These are phyloP conservation scores for Whitmania pigra DNA, from an alignment of 1,140 invertebrate species.

Conservation along the genomic window DNA sequence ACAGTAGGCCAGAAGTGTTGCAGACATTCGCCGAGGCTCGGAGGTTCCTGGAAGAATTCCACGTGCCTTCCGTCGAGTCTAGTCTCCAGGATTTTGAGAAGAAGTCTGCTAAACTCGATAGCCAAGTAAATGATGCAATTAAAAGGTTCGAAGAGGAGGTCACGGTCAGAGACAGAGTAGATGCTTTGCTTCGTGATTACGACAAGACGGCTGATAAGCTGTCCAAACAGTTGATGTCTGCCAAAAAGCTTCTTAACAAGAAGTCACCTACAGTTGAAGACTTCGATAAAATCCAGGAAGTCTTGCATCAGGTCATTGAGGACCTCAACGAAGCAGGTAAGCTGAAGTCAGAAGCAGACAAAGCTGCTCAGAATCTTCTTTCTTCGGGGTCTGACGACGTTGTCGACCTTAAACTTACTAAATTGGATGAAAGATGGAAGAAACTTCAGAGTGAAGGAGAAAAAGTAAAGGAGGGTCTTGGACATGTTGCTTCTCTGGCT, in stretches of 20 bases:
- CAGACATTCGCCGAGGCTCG: neutral
- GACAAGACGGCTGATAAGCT: neutral
- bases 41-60: neutral
- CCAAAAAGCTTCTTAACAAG: constrained; percentile 2
- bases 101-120: too few species aligned
- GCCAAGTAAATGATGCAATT: neutral
- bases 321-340: neutral
- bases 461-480: neutral
- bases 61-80: too few species aligned
- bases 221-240: neutral
- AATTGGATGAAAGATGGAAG: neutral
- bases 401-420: neutral
- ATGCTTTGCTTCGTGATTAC: neutral
- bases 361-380: constrained; percentile 1
- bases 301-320: neutral
- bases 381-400: neutral
- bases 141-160: neutral
- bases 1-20: neutral
- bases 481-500: neutral
- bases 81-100: too few species aligned
- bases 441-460: neutral
- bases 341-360: neutral
- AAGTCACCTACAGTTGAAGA: neutral
- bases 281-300: neutral
- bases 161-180: neutral